Conservation (phyloP, 2,797 vertebrate species). For the Semaprochilodus insignis region DNA sequence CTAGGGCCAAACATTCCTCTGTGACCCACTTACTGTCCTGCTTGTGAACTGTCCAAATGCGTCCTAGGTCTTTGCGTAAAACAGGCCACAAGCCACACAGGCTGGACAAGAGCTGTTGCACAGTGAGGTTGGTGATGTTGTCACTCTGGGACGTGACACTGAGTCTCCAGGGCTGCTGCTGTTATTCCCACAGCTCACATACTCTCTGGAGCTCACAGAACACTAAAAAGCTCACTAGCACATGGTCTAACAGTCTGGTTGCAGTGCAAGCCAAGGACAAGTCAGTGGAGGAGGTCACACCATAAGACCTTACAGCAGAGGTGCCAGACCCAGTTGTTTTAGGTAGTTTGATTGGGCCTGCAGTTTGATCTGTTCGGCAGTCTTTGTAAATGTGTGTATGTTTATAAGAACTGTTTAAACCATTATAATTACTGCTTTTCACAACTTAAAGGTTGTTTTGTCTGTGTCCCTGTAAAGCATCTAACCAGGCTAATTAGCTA, state of each 20-base stretch:
- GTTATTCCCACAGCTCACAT: conserved; percentile 12
- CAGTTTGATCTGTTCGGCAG: too few relatives aligned
- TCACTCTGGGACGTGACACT: background rate
- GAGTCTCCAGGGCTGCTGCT: background rate
- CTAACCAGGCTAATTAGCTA: too few relatives aligned
- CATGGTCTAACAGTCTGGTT: background rate
- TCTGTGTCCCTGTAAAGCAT: too few relatives aligned
- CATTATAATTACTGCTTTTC: too few relatives aligned
- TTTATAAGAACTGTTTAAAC: too few relatives aligned
- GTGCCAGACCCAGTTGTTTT: too few relatives aligned
- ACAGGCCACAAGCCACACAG: conserved; percentile 21
- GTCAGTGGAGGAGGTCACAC: background rate
- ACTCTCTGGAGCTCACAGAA: background rate
- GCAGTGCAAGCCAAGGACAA: background rate
- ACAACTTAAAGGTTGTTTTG: too few relatives aligned
- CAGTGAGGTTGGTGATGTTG: background rate
- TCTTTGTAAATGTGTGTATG: too few relatives aligned
- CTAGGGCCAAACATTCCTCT: conserved; percentile 2
- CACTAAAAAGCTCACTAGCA: background rate
- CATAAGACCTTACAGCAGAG: background rate
- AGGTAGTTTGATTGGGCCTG: too few relatives aligned
- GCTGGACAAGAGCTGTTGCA: background rate
- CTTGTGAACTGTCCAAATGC: conserved; percentile 9
- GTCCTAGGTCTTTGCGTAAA: conserved; percentile 11
- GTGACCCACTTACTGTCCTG: conserved; percentile 25